Conservation (phyloP, 2,888 invertebrate species). For the Embidobia sp. region DNA sequence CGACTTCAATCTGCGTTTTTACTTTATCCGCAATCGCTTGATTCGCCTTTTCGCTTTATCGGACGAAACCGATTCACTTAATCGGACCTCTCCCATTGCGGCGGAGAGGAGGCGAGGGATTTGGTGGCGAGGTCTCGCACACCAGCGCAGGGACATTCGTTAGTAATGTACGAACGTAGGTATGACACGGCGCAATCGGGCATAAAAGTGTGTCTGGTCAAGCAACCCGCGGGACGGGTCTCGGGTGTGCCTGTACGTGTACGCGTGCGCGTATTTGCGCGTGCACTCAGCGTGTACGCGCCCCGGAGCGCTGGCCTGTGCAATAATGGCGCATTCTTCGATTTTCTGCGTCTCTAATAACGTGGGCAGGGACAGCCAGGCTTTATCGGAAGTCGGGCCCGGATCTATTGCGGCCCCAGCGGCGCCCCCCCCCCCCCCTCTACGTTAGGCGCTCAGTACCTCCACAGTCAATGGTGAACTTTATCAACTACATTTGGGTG, state of each 20-base stretch:
- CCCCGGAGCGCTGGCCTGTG: conserved; percentile 66
- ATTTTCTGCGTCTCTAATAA: conserved; percentile 75
- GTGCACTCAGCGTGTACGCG: conserved; percentile 28
- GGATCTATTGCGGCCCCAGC: conserved; percentile 21
- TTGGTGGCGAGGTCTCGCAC: conserved; percentile 14
- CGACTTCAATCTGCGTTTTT: too few species aligned
- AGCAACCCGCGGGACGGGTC: conserved; percentile 56
- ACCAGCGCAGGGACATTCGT: conserved; percentile 38
- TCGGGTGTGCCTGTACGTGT: conserved; percentile 15
- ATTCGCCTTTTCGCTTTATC: too few species aligned
- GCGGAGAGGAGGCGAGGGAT: too few species aligned
- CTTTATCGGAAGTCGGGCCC: conserved; percentile 64
- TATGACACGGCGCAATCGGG: conserved; percentile 60
- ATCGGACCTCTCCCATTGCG: too few species aligned
- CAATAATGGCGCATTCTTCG: conserved; percentile 75
- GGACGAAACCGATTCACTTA: neutral
- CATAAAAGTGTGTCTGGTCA: conserved; percentile 60
- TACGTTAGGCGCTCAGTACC: too few species aligned
- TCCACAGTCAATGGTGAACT: too few species aligned
- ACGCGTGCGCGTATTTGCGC: conserved; percentile 8
- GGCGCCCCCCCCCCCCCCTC: too few species aligned
- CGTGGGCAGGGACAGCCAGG: conserved; percentile 68
- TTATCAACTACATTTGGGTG: too few species aligned
- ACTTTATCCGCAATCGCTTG: too few species aligned
- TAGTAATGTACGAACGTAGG: conserved; percentile 60